phyloP scores from a whole-genome alignment of 2,113 vertebrate genomes.

The Laticauda laticaudata region DNA sequence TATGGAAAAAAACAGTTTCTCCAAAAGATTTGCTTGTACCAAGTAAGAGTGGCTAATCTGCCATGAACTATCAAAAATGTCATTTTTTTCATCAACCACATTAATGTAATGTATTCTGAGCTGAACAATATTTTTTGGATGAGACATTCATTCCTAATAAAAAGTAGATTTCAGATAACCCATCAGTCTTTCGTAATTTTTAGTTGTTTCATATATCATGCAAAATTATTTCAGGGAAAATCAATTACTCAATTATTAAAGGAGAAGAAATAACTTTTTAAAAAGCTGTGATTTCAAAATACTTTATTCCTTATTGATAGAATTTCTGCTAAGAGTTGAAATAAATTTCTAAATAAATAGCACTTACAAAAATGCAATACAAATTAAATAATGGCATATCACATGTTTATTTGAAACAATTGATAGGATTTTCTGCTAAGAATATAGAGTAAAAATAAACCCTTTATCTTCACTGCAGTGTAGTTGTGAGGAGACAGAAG shows the following conservation, averaged over 20 bases:
- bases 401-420: background rate
- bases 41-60: constrained; percentile 20
- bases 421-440: background rate
- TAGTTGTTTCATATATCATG: constrained; percentile 22
- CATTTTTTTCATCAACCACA: constrained; percentile 18
- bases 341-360: background rate
- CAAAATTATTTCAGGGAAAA: background rate
- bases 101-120: constrained; percentile 40
- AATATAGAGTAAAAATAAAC: background rate
- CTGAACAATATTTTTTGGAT: constrained; percentile 29
- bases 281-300: background rate
- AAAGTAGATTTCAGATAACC: constrained; percentile 1
- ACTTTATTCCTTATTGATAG: constrained; percentile 4
- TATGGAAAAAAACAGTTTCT: constrained; percentile 27
- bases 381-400: constrained; percentile 18
- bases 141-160: constrained; percentile 17
- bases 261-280: background rate
- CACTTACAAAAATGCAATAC: constrained; percentile 11
- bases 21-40: constrained; percentile 2
- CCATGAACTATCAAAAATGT: background rate
- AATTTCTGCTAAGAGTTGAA: background rate
- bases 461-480: background rate
- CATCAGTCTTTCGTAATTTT: background rate
- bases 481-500: background rate
- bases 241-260: background rate